Base-by-base conservation (phyloP, 2,113 vertebrate species). In the Oryzias curvinotus region DNA sequence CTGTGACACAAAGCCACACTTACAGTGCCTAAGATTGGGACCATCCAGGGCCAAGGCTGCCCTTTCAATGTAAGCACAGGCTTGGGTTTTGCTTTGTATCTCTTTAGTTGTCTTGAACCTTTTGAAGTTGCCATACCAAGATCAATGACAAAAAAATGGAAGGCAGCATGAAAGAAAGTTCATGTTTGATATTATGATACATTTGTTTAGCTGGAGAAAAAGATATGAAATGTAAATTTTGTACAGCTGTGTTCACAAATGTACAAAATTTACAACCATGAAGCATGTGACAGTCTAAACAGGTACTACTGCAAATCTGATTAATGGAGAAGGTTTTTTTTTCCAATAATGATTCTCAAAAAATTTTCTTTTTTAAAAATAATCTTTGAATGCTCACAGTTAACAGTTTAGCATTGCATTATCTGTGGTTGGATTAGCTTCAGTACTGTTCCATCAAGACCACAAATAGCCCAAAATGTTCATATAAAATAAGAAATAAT, bases 61-160 rank as follows among this genome's bases (percentile, higher is more conserved):
- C 55, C 68, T 68, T 82, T 67, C 78, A 52, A 81, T 65, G 67
- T 68, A 71, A 58, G 73, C 55, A 18, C 51, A 66, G 67, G 36
- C 68, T 53, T 75, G 70, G 64, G 53, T 41, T 43, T 47, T 72
- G 63, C 73, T 83, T 80, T 76, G 75, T 71, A 75, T 67, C 71
- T 17, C 23, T 50, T 6, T 62, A 48, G 60, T 74, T 66, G 71
- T 51, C 56, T 36, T 69, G 26, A 64, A 62, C 57, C 54, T 57
- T 80, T 83, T 75, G 62, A 80, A 63, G 69, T 67, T 57, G 71
- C 57, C 64, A 50, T 25, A 53, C 50, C 18, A 46, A 70, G 60
- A 86, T 80, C 73, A 79, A 69, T 74, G 41, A 49, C 36, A 36
- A 36, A 62, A 26, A 64, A 73, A 60, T 54, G 43, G 46, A 77